Evolutionary conservation across 2,113 vertebrate species (phyloP), one percentile per base, ranked within the genome.

Genomic region (Spheniscus mendiculus): DNA sequence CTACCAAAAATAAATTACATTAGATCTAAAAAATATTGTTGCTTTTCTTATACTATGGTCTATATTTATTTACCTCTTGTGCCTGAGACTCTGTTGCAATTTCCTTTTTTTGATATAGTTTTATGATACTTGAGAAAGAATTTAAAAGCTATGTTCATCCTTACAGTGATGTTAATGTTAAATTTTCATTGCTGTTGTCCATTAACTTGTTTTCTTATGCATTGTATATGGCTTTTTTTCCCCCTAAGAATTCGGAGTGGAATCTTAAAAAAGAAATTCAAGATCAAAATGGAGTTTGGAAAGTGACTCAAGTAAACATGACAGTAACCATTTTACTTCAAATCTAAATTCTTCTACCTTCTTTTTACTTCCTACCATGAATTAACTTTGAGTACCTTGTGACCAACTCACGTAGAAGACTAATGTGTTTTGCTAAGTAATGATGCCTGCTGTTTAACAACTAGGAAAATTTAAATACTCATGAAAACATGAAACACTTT

Each of bases 251-350:
- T 47, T 96, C 85, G 13, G 92, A 96, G 77, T 89, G 83, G 2
- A 97, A 96, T 66, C 49, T 98, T 82, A 97, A 96, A 96, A 98
- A 52, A 84, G 66, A 95, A 71, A 96, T 85, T 83, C 86, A 88
- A 89, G 30, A 65, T 45, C 49, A 96, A 95, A 71, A 97, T 45
- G 23, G 74, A 89, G 3, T 73, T 69, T 91, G 77, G 44, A 50
- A 96, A 42, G 22, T 67, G 11, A 85, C 83, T 67, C 97, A 98
- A 98, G 98, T 98, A 98, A 98, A 72, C 16, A 26, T 63, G 58
- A 85, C 9, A 78, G 34, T 49, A 80, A 55, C 15, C 29, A 26
- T n/a, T 90, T 78, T 78, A 69, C 79, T 94, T 91, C 17, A 87
- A 82, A 82, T 95, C 65, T 93, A 87, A 69, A 74, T 83, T 94